These are phyloP conservation scores for Piliocolobus tephrosceles DNA, from an alignment of 2,113 vertebrate species.

Conservation along the genomic window DNA sequence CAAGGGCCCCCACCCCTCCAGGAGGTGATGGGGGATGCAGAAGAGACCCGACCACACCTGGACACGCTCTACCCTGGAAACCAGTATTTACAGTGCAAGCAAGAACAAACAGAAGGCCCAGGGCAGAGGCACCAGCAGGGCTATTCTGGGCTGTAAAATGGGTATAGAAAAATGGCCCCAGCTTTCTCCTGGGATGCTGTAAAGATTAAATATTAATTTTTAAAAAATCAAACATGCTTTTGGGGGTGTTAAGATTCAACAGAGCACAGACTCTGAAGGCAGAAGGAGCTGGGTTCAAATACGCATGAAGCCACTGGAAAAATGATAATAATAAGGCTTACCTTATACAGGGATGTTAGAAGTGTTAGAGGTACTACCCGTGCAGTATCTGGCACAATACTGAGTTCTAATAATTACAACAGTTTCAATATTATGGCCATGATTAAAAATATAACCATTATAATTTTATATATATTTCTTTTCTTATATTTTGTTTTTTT, in stretches of 20 bases:
- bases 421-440: neutral
- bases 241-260: neutral
- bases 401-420: neutral
- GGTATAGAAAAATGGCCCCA: too few species aligned
- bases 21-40: neutral
- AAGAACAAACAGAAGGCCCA: accelerated
- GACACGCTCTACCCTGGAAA: neutral
- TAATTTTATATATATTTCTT: neutral
- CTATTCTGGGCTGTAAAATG: neutral
- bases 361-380: neutral
- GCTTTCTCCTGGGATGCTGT: neutral
- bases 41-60: neutral
- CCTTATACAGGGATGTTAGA: accelerated
- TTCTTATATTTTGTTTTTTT: neutral
- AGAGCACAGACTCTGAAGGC: neutral
- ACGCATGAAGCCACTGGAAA: accelerated
- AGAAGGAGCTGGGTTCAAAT: neutral
- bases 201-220: neutral
- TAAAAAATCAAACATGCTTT: neutral
- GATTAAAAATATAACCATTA: neutral
- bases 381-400: neutral
- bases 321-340: accelerated
- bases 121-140: too few species aligned
- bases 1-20: neutral
- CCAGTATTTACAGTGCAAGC: accelerated